Percentiles rank a stretch among this genome's conserved stretches.
Evolutionary conservation across 2,113 vertebrate genomes (phyloP).

Genomic region (Spheniscus mendiculus): DNA sequence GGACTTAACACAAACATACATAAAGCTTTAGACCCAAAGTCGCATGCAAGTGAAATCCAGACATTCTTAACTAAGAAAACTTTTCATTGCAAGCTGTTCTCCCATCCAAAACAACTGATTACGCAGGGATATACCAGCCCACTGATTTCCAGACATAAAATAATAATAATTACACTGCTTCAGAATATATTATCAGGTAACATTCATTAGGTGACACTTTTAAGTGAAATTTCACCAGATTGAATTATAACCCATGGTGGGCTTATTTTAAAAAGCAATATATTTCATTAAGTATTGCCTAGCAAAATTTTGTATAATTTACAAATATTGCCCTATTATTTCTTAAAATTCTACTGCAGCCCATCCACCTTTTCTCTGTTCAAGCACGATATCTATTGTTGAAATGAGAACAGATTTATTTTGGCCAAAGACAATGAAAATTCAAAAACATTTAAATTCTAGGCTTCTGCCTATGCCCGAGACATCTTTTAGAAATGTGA

Average conservation of each 20-base stretch:
- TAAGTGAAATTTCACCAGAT: not conserved
- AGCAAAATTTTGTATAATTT: not conserved
- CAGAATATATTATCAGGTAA: not conserved
- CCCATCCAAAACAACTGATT: not conserved
- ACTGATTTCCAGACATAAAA: not conserved
- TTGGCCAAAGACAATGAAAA: not conserved
- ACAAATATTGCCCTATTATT: not conserved
- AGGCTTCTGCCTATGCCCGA: not conserved
- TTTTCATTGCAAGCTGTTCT: not conserved
- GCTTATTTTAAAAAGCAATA: not conserved
- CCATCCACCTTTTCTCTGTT: not conserved
- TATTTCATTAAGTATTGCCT: not conserved
- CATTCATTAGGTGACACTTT: not conserved
- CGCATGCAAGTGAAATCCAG: not conserved
- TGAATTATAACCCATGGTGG: rapidly evolving
- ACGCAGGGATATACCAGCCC: not conserved
- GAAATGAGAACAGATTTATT: not conserved
- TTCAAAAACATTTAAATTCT: not conserved
- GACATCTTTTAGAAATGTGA: not conserved
- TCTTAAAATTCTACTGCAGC: not conserved
- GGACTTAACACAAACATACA: not conserved
- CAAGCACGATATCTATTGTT: not conserved
- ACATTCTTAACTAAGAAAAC: not conserved
- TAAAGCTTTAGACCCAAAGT: not conserved
- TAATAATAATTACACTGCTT: not conserved